A percentile compares a stretch with the other conserved stretches of the same genome.
Evolutionary conservation across 2,113 vertebrate genomes (phyloP).

Genomic region (Pantherophis guttatus): DNA sequence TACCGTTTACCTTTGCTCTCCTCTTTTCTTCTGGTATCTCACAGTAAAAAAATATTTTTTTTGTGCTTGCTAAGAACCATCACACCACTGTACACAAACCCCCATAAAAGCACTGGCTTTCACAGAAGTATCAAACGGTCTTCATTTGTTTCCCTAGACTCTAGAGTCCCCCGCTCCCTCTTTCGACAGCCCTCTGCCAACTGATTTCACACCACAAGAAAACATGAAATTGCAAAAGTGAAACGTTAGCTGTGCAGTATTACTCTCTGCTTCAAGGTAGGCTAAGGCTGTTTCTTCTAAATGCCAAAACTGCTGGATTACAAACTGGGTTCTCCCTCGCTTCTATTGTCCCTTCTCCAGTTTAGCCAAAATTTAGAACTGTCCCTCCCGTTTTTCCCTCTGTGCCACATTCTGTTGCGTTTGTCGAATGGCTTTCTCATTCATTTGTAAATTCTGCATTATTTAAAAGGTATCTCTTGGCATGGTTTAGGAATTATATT

Average conservation of each 20-base stretch:
- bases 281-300: constrained; percentile 23
- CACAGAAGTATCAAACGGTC: constrained; percentile 47
- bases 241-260: constrained; percentile 29
- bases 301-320: not conserved
- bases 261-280: constrained; percentile 33
- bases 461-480: constrained; percentile 12
- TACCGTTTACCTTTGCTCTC: not conserved
- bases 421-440: not conserved
- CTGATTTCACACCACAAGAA: constrained; percentile 54
- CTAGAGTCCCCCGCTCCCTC: constrained; percentile 11
- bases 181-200: constrained; percentile 36
- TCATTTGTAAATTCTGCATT: constrained; percentile 7
- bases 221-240: constrained; percentile 40
- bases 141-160: constrained; percentile 51
- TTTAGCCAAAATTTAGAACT: constrained; percentile 26
- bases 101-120: constrained; percentile 46
- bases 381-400: not conserved
- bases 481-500: constrained; percentile 18
- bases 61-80: constrained; percentile 51
- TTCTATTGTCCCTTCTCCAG: not conserved
- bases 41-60: constrained; percentile 33
- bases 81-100: constrained; percentile 47
- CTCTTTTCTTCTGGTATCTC: not conserved
- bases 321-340: not conserved
- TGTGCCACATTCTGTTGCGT: not conserved